Conservation (phyloP, 2,797 vertebrate genomes). For the Urosaurus nigricauda region DNA sequence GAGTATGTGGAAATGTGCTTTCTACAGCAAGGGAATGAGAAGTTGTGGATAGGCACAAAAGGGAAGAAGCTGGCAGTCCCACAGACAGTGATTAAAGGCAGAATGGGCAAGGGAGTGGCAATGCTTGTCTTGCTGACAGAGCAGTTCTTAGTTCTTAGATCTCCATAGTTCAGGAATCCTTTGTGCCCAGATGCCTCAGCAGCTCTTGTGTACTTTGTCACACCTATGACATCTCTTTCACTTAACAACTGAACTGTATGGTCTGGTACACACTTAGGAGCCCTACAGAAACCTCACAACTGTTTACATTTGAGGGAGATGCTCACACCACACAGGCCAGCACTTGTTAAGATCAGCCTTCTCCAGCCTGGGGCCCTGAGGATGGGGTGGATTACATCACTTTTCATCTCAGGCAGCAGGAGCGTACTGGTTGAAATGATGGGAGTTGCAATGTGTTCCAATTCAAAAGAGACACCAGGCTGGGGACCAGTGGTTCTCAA, state of each 20-base stretch:
- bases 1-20: neutral
- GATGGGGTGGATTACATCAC: neutral
- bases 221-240: neutral
- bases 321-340: neutral
- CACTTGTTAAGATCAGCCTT: neutral
- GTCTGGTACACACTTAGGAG: neutral
- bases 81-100: neutral
- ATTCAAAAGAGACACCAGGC: neutral
- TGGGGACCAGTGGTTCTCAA: too few relatives aligned
- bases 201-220: neutral
- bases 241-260: neutral
- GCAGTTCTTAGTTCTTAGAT: neutral
- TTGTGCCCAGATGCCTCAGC: neutral
- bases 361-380: neutral
- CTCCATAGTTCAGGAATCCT: neutral
- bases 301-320: neutral
- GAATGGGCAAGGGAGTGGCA: neutral
- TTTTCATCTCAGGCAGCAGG: neutral
- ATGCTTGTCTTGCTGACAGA: neutral
- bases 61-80: neutral
- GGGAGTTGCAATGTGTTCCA: neutral
- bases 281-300: neutral
- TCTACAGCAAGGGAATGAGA: neutral
- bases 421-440: neutral
- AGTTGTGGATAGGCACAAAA: neutral